These are phyloP conservation scores for Natrix natrix DNA, from an alignment of 2,797 vertebrate species.

Conservation along the genomic window DNA sequence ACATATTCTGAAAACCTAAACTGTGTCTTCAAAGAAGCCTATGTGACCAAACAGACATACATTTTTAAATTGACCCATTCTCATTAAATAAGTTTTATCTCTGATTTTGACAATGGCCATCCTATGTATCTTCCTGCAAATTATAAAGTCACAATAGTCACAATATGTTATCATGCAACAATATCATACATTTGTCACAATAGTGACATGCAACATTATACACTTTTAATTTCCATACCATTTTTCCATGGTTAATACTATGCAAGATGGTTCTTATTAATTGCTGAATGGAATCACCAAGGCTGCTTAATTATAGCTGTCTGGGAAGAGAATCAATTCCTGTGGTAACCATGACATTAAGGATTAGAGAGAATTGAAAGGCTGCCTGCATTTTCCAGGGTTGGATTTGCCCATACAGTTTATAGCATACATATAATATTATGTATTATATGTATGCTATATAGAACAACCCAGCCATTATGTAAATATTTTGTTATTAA, in stretches of 20 bases:
- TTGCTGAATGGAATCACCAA: constrained; percentile 5
- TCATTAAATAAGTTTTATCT: background rate
- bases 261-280: constrained; percentile 13
- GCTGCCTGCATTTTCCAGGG: constrained; percentile 3
- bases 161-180: background rate
- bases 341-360: constrained; percentile 13
- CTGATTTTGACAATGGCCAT: background rate
- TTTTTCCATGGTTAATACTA: constrained; percentile 1
- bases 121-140: background rate
- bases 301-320: constrained; percentile 4
- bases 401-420: background rate
- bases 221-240: background rate
- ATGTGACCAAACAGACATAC: background rate
- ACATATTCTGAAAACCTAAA: background rate
- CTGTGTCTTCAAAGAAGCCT: background rate
- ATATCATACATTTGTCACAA: background rate
- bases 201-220: background rate
- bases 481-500: background rate
- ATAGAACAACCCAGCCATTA: background rate
- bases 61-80: background rate
- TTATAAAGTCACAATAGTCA: background rate
- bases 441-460: background rate
- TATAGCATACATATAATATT: background rate
- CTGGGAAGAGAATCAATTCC: constrained; percentile 11
- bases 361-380: constrained; percentile 9